These are phyloP conservation scores for Clupea harengus DNA, from an alignment of 2,113 vertebrate genomes.

Conservation along the genomic window DNA sequence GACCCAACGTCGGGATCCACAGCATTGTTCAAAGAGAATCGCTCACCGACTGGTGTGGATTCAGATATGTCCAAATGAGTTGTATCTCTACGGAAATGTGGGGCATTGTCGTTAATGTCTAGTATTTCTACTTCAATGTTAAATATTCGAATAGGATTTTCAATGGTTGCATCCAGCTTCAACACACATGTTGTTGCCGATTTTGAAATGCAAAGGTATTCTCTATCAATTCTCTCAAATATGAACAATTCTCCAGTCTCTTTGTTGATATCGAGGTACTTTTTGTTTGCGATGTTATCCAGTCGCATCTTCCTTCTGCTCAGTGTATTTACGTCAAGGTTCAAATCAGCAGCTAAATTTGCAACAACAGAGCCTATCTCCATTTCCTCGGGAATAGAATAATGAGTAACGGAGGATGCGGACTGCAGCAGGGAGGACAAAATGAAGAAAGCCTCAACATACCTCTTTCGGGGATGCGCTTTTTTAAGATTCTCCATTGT, in stretches of 20 bases:
- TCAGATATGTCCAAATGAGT: constrained; percentile 61
- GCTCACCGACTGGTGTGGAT: constrained; percentile 44
- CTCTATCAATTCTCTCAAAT: constrained; percentile 64
- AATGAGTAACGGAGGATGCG: constrained; percentile 35
- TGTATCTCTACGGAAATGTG: constrained; percentile 50
- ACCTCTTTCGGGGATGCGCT: constrained; percentile 2
- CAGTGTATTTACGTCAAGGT: constrained; percentile 53
- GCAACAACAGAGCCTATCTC: constrained; percentile 66
- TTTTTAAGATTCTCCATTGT: background rate
- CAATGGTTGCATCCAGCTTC: constrained; percentile 36
- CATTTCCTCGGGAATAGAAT: constrained; percentile 63
- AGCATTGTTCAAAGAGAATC: constrained; percentile 59
- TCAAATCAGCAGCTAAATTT: constrained; percentile 68
- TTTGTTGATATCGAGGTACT: constrained; percentile 66
- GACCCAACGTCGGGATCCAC: constrained; percentile 59
- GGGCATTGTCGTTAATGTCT: constrained; percentile 54
- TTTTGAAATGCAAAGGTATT: constrained; percentile 54
- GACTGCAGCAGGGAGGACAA: background rate
- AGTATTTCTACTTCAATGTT: constrained; percentile 50
- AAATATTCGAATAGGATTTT: constrained; percentile 53
- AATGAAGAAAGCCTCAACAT: constrained; percentile 11
- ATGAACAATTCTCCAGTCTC: constrained; percentile 65
- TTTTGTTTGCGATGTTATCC: constrained; percentile 29
- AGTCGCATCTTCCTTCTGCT: constrained; percentile 46
- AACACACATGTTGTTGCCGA: constrained; percentile 42